Evolutionary conservation across 1,140 invertebrate species (phyloP).

Genomic region (Drosophila takahashii): DNA sequence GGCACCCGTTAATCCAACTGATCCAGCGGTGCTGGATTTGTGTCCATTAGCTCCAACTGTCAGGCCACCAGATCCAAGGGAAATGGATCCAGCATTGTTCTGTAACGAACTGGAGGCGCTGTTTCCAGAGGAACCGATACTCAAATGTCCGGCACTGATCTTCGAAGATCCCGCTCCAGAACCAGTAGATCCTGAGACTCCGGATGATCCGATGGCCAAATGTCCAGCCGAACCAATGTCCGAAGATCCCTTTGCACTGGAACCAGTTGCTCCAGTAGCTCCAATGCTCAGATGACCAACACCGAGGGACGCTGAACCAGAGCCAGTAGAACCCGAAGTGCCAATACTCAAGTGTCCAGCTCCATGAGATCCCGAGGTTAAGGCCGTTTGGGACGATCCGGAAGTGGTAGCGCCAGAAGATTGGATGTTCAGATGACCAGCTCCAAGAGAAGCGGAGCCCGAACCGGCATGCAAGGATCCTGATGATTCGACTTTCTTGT

Average conservation of each 20-base stretch:
- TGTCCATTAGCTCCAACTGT: not conserved
- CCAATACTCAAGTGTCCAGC: conserved; percentile 8
- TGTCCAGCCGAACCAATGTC: not conserved
- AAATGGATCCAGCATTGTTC: not conserved
- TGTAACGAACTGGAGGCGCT: not conserved
- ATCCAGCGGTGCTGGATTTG: not conserved
- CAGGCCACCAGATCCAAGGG: not conserved
- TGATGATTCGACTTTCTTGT: not conserved
- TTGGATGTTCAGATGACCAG: conserved; percentile 5
- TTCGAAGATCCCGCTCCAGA: not conserved
- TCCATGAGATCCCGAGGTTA: not conserved
- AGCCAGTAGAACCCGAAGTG: not conserved
- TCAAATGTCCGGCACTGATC: conserved; percentile 7
- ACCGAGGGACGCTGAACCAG: conserved; percentile 3
- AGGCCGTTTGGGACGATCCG: not conserved
- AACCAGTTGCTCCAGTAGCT: not conserved
- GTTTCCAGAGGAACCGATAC: conserved; percentile 3
- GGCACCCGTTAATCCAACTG: conserved; percentile 1
- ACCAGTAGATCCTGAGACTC: not conserved
- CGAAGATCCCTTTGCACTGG: not conserved
- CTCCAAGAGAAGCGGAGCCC: not conserved
- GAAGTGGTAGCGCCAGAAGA: conserved; percentile 1
- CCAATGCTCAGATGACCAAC: conserved; percentile 5
- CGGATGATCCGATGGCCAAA: conserved; percentile 5
- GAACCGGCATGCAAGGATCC: not conserved